Conservation (phyloP, 2,888 invertebrate genomes). For the Calameuta filiformis region DNA sequence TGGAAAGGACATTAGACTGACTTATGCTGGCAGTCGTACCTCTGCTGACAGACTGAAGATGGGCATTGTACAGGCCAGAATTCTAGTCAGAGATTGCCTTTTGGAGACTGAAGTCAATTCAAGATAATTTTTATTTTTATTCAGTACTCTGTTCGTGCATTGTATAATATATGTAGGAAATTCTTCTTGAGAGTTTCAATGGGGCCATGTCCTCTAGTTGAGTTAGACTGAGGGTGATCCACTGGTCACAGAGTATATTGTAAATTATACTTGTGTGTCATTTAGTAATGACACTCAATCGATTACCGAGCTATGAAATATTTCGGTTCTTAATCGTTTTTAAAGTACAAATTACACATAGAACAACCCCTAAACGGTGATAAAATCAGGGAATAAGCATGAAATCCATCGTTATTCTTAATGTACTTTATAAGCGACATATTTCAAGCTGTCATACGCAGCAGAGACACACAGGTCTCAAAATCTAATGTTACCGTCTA, state of each 20-base stretch:
- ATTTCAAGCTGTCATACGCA: not conserved
- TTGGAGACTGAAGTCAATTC: conserved; percentile 93
- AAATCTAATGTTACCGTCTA: not conserved
- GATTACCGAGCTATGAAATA: not conserved
- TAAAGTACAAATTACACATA: not conserved
- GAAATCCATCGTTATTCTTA: not conserved
- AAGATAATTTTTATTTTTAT: conserved; percentile 69
- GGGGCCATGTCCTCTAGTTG: not conserved
- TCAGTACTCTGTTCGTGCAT: not conserved
- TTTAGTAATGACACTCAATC: not conserved
- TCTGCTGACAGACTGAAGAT: conserved; percentile 94
- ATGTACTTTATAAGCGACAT: not conserved
- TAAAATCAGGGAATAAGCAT: not conserved
- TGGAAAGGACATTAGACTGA: conserved; percentile 94
- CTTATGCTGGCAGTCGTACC: conserved; percentile 94
- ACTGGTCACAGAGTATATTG: not conserved
- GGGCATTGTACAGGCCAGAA: conserved; percentile 93
- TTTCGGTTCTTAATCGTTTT: not conserved
- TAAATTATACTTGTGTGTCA: not conserved
- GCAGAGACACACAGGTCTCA: not conserved
- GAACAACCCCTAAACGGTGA: not conserved
- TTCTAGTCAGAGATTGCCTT: conserved; percentile 93
- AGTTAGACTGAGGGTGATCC: not conserved
- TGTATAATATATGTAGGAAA: not conserved
- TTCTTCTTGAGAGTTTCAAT: not conserved